Percentiles rank a stretch among this genome's conserved stretches.
phyloP scores from a whole-genome alignment of 2,113 vertebrate genomes.

The Tyrannus savana region DNA sequence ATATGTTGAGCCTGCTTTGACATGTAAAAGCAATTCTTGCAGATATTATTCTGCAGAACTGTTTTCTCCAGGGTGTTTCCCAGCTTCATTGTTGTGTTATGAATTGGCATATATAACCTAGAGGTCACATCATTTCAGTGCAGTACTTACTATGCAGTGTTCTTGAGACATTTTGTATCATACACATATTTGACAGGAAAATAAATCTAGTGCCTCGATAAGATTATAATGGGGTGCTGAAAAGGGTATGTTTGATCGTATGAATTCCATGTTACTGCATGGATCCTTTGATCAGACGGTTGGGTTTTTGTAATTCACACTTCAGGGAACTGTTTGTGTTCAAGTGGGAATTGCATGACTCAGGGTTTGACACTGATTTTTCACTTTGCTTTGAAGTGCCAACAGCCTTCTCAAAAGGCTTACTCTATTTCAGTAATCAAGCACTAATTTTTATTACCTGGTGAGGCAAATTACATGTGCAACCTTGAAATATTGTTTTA shows the following conservation, averaged over 20 bases:
- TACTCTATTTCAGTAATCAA: not conserved
- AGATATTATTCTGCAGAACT: not conserved
- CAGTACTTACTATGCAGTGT: not conserved
- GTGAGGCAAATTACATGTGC: not conserved
- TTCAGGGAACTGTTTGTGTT: not conserved
- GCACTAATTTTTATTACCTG: not conserved
- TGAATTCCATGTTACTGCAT: not conserved
- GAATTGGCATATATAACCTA: not conserved
- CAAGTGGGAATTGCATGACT: not conserved
- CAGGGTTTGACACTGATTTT: not conserved
- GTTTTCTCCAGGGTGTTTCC: not conserved
- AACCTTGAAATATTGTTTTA: not conserved
- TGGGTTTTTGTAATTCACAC: not conserved
- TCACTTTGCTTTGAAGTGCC: conserved; percentile 25
- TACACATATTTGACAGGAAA: not conserved
- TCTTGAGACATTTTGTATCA: not conserved
- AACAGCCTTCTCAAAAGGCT: not conserved
- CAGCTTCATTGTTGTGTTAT: not conserved
- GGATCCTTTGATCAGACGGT: not conserved
- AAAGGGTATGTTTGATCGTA: not conserved
- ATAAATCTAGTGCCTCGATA: not conserved
- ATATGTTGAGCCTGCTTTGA: not conserved
- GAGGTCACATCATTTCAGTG: not conserved
- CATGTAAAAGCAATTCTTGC: not conserved
- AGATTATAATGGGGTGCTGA: not conserved